These are phyloP conservation scores for Lasioglossum oenotherae DNA, from an alignment of 2,888 invertebrate genomes.

Conservation along the genomic window DNA sequence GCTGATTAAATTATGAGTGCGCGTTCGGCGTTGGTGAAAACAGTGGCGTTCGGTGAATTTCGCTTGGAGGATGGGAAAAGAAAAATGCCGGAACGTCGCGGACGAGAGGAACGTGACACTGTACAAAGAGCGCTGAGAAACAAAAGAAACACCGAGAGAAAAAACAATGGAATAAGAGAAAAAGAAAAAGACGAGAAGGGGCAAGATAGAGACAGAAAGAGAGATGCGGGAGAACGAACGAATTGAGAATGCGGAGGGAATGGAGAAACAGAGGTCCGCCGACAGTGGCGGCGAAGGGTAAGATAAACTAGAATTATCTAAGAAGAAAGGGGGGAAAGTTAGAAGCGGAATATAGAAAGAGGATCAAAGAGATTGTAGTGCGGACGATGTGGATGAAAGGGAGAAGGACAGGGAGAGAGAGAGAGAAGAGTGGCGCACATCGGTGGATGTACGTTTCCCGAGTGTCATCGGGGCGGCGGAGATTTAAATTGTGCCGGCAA, in stretches of 20 bases:
- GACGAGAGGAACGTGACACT: neutral
- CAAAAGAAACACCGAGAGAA: neutral
- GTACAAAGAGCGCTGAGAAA: neutral
- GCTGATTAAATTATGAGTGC: slow-evolving; percentile 58
- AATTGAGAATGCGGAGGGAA: neutral
- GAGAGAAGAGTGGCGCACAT: slow-evolving; percentile 8
- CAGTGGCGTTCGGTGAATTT: neutral
- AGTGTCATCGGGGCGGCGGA: slow-evolving; percentile 71
- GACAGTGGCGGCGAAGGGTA: neutral
- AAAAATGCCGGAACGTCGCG: neutral
- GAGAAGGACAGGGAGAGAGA: neutral
- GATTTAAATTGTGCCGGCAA: slow-evolving; percentile 74
- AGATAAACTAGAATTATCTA: slow-evolving; percentile 9
- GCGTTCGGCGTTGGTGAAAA: neutral
- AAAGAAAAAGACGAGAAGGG: neutral
- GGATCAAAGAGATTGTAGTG: neutral
- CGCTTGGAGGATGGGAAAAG: neutral
- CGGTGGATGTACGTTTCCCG: slow-evolving; percentile 66
- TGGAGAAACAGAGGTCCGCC: neutral
- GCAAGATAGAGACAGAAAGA: neutral
- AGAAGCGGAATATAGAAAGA: neutral
- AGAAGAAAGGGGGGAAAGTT: neutral
- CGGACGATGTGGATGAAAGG: neutral
- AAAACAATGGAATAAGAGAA: neutral
- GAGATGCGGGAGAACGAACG: neutral